Percentiles rank a stretch among this genome's conserved stretches.
phyloP scores from a whole-genome alignment of 2,888 invertebrate genomes.

The Aethes cnicana region DNA sequence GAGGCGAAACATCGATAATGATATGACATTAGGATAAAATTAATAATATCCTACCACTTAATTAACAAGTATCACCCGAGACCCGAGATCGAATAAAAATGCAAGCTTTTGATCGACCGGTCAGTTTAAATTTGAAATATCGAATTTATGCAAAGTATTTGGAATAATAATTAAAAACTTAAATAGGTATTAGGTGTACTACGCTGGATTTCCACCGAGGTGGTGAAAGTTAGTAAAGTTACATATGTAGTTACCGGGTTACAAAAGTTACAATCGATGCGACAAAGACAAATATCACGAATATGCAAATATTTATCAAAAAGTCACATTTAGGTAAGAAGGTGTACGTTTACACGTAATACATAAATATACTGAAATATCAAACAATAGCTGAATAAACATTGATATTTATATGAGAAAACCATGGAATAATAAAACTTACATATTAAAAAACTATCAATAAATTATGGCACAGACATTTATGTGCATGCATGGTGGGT shows the following conservation, averaged over 20 bases:
- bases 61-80: conserved; percentile 18
- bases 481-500: conserved; percentile 5
- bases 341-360: conserved; percentile 14
- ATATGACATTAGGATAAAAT: conserved; percentile 40
- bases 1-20: conserved; percentile 34
- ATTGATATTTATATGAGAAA: conserved; percentile 26
- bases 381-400: conserved; percentile 36
- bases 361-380: conserved; percentile 34
- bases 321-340: conserved; percentile 4
- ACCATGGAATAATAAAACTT: conserved; percentile 4
- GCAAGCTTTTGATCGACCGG: conserved; percentile 10
- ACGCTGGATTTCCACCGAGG: too few species aligned
- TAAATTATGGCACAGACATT: too few species aligned
- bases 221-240: too few species aligned
- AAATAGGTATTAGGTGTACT: too few species aligned
- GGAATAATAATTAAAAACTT: too few species aligned
- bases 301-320: neutral
- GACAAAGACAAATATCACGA: too few species aligned
- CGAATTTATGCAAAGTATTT: neutral
- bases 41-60: conserved; percentile 25
- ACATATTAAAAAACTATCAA: conserved; percentile 1
- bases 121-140: neutral
- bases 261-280: too few species aligned
- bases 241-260: too few species aligned
- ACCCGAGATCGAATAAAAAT: conserved; percentile 17